Conservation (phyloP, 2,113 vertebrate species). For the Pseudorectes ferrugineus region DNA sequence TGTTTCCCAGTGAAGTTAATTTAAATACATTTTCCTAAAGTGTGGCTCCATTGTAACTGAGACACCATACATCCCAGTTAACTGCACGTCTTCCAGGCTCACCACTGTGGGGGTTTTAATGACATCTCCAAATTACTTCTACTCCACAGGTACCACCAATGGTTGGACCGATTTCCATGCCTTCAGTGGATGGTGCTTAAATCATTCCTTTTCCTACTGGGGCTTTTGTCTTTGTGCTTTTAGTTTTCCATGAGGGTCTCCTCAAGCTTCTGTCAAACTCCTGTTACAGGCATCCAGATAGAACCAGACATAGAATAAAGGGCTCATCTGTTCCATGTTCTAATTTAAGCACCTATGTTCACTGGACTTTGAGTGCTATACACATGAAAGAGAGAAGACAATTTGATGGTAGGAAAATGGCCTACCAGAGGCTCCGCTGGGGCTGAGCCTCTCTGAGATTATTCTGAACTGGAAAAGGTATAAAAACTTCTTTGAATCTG, state of each 20-base stretch:
- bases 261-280: neutral
- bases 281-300: neutral
- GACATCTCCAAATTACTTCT: neutral
- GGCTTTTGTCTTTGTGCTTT: neutral
- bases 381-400: neutral
- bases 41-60: neutral
- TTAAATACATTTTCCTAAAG: neutral
- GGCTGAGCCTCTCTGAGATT: neutral
- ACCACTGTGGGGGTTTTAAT: neutral
- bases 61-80: neutral
- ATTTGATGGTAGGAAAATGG: neutral
- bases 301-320: neutral
- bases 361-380: neutral
- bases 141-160: neutral
- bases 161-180: neutral
- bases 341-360: neutral
- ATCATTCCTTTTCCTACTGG: neutral
- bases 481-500: neutral
- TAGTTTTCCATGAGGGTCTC: neutral
- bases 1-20: neutral
- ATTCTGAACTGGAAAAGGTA: neutral
- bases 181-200: neutral
- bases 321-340: neutral
- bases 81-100: neutral
- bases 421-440: neutral